These are phyloP conservation scores for Pedicia rivosa DNA, from an alignment of 2,888 invertebrate genomes.

Conservation along the genomic window DNA sequence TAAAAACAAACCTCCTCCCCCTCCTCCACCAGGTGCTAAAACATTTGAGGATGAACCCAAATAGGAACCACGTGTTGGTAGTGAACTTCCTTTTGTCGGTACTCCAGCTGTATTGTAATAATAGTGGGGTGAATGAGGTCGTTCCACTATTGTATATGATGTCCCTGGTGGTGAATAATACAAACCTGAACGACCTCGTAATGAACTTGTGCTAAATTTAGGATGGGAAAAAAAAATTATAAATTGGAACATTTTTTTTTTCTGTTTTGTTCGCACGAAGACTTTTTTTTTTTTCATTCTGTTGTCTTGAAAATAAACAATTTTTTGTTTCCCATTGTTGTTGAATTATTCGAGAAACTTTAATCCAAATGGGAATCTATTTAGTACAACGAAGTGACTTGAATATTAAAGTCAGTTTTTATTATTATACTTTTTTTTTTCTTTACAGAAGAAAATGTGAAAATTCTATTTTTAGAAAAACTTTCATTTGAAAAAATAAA, in stretches of 20 bases:
- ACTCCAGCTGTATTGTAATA: slow-evolving; percentile 32
- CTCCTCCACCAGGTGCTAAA: slow-evolving; percentile 8
- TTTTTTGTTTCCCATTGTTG: no score
- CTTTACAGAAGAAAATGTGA: no score
- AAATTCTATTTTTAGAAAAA: neutral
- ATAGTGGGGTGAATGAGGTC: slow-evolving; percentile 51
- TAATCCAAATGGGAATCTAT: no score
- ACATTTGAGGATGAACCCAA: slow-evolving; percentile 44
- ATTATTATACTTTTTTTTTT: no score
- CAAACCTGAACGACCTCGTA: slow-evolving; percentile 46
- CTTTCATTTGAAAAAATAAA: neutral
- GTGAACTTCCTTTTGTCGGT: slow-evolving; percentile 28
- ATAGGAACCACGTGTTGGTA: slow-evolving; percentile 41
- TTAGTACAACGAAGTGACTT: no score
- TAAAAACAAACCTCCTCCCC: slow-evolving; percentile 11
- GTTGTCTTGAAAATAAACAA: no score
- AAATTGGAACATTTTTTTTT: no score
- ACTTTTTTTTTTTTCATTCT: no score
- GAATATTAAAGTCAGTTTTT: no score
- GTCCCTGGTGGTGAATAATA: slow-evolving; percentile 83
- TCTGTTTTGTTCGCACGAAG: no score
- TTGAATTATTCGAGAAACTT: no score
- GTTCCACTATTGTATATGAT: slow-evolving; percentile 75
- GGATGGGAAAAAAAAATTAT: no score
- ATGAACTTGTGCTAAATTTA: slow-evolving; percentile 25